Base-by-base conservation (phyloP, 2,888 invertebrate species). In the Mythimna vitellina region DNA sequence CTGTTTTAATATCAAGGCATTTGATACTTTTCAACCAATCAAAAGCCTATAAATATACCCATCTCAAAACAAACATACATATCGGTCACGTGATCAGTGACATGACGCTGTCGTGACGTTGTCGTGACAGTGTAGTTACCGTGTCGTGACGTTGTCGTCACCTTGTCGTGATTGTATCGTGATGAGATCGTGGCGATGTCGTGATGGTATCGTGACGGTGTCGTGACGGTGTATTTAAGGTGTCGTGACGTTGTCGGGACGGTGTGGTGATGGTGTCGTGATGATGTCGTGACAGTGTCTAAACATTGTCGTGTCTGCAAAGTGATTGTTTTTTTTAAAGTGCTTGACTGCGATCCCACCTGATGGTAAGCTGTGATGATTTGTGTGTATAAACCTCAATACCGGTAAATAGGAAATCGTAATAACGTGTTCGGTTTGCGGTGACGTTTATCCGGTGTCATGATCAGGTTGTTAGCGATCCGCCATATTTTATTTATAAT, bases 401-500 rank as follows among this genome's bases (percentile, higher is more conserved):
- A 22, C 64, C 10, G 62, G 38, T 68, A 57, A 71, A 80, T 65
- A 70, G 78, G 82, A 76, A 80, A 81, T 77, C 42, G 80, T 81
- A 69, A 76, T 77, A 64, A 60, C 66, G 38, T 77, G 73, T 81
- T 61, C 60, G 64, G 77, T 81, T 77, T 80, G 80, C 57, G 80
- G 81, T 80, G 69, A 69, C 73, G 69, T 66, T 61, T 49, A 56
- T 81, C 73, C 77, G 68, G 65, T 69, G 72, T 56, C 68, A 80
- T 76, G 77, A 77, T 76, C 68, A 63, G 25, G 63, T 73, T 65
- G 77, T 69, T 66, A 76, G 76, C 22, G 65, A 71, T 70, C 68
- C 76, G 79, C 71, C 79, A 82, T 81, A 69, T 81, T 78, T 78
- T 78, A 81, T 81, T 78, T 81, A 78, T 57, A 35, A 68, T 69